Evolutionary conservation across 2,888 invertebrate species (phyloP).

Genomic region (Tachystola acroxantha): DNA sequence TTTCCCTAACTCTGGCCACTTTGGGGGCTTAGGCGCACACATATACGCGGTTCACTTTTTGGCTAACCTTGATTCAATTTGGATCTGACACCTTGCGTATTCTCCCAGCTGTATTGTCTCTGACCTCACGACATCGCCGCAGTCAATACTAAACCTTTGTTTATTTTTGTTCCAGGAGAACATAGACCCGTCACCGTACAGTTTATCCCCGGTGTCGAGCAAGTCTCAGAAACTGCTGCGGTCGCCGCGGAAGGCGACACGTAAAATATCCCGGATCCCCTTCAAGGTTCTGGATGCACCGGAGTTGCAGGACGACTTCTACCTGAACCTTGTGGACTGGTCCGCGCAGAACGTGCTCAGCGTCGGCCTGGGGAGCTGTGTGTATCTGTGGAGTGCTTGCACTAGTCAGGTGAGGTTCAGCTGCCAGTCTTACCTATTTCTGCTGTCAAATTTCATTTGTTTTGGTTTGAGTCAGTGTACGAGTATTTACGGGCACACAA

Average conservation of each 20-base stretch:
- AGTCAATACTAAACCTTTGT: too few relatives aligned
- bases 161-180: constrained; percentile 83
- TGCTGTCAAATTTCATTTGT: too few relatives aligned
- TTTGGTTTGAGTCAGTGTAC: too few relatives aligned
- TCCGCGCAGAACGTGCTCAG: constrained; percentile 98
- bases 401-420: constrained; percentile 94
- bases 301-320: constrained; percentile 99
- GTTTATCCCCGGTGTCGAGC: constrained; percentile 95
- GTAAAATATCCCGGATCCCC: constrained; percentile 98
- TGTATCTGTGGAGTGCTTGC: constrained; percentile 99
- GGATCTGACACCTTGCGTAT: too few relatives aligned
- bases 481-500: too few relatives aligned
- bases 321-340: constrained; percentile 99
- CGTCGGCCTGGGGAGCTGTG: constrained; percentile 98
- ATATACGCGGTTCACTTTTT: too few relatives aligned
- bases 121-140: too few relatives aligned
- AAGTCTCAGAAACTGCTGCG: constrained; percentile 96
- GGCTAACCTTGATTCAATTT: too few relatives aligned
- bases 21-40: too few relatives aligned
- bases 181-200: constrained; percentile 92
- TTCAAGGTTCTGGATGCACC: constrained; percentile 98
- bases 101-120: too few relatives aligned
- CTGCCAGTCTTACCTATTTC: too few relatives aligned
- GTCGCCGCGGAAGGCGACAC: constrained; percentile 97
- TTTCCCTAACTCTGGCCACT: too few relatives aligned